A percentile compares a stretch with the other conserved stretches of the same genome.
Evolutionary conservation across 23 tunicate genomes (phyloP).

Genomic region (Ascidia mentula): DNA sequence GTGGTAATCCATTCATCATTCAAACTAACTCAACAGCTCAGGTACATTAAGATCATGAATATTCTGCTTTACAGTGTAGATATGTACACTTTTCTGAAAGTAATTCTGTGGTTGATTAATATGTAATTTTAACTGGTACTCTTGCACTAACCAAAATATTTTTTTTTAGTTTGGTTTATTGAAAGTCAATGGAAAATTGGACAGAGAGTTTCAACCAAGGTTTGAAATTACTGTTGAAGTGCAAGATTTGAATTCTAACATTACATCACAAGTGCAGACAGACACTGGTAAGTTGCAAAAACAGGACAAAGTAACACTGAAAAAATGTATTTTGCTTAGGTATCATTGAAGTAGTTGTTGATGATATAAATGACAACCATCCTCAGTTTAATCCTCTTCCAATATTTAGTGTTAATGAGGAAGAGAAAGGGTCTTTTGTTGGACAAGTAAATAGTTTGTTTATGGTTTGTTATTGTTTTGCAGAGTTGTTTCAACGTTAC

Average conservation of each 20-base stretch:
- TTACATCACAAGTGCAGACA: not conserved
- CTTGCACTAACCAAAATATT: no score
- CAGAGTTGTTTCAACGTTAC: not conserved
- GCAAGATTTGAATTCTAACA: not conserved
- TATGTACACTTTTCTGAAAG: no score
- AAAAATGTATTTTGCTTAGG: no score
- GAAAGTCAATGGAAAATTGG: not conserved
- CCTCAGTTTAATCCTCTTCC: conserved; percentile 32
- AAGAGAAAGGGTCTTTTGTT: conserved; percentile 1
- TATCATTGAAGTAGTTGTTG: not conserved
- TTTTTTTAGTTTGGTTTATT: not conserved
- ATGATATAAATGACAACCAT: conserved; percentile 61
- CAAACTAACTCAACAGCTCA: not conserved
- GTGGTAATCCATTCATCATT: not conserved
- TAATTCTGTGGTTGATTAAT: no score
- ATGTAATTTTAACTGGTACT: no score
- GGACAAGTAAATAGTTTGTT: conserved; percentile 25
- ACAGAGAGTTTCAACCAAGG: not conserved
- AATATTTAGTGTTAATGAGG: conserved; percentile 13
- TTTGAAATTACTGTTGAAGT: not conserved
- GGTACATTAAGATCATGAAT: not conserved
- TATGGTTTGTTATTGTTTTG: not conserved
- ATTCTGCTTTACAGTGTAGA: no score
- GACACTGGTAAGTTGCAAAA: not conserved
- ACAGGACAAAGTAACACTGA: no score